These are phyloP conservation scores for Crax fasciolata DNA, from an alignment of 2,797 vertebrate genomes.

Conservation along the genomic window DNA sequence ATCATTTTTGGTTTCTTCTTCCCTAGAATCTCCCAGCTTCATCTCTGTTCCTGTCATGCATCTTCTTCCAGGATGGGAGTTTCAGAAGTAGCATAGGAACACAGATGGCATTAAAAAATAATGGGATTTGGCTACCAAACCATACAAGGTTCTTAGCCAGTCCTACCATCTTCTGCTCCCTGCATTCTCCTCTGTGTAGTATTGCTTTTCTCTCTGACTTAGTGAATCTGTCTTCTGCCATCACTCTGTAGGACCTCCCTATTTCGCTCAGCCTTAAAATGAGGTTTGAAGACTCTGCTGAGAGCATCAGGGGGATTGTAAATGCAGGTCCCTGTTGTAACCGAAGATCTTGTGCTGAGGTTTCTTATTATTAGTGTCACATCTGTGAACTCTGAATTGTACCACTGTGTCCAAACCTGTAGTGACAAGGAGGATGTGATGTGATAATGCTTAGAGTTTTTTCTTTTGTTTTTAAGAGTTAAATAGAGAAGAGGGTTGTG, in stretches of 20 bases:
- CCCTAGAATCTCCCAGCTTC: not conserved
- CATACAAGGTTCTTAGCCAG: not conserved
- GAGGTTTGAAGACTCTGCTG: not conserved
- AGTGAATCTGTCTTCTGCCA: not conserved
- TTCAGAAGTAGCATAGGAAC: not conserved
- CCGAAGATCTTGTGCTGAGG: not conserved
- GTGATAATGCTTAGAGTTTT: too few relatives aligned
- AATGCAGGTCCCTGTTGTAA: not conserved
- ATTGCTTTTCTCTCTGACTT: not conserved
- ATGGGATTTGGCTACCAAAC: not conserved
- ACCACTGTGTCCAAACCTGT: not conserved
- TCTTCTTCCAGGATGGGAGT: not conserved
- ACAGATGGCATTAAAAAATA: not conserved
- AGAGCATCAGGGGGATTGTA: not conserved
- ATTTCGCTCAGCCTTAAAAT: not conserved
- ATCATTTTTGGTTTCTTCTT: not conserved
- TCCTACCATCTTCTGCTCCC: not conserved
- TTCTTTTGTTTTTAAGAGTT: not conserved
- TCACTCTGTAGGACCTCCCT: not conserved
- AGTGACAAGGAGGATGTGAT: too few relatives aligned
- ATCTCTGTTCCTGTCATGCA: not conserved
- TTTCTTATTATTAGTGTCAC: fast-evolving
- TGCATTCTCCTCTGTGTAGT: not conserved
- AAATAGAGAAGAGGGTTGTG: not conserved
- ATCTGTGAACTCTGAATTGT: not conserved